Conservation (phyloP, 2,888 invertebrate genomes). For the Nowickia ferox region DNA sequence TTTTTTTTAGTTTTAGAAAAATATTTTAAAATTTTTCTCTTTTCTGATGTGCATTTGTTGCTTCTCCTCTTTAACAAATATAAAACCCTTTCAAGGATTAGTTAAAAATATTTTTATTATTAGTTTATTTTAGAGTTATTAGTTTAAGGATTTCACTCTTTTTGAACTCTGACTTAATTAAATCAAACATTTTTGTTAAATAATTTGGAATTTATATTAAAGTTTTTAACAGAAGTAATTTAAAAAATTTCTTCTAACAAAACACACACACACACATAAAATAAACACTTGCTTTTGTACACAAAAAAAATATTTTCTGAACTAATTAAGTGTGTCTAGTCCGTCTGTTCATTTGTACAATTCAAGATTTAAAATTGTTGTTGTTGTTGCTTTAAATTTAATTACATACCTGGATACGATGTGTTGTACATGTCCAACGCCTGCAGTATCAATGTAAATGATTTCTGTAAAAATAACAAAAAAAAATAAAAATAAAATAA, state of each 20-base stretch:
- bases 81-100: too few relatives aligned
- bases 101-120: too few relatives aligned
- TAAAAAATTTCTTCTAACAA: constrained; percentile 1
- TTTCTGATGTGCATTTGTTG: too few relatives aligned
- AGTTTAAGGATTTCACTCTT: constrained; percentile 4
- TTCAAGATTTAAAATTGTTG: neutral
- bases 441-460: constrained; percentile 95
- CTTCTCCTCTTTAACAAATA: too few relatives aligned
- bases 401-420: constrained; percentile 86
- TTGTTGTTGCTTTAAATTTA: constrained; percentile 40
- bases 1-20: too few relatives aligned
- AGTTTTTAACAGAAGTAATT: constrained; percentile 16
- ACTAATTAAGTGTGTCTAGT: constrained; percentile 43
- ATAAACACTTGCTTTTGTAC: constrained; percentile 38
- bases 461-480: constrained; percentile 88
- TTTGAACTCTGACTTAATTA: constrained; percentile 12
- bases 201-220: constrained; percentile 32
- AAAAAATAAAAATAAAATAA: constrained; percentile 35
- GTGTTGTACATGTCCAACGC: constrained; percentile 93
- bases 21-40: too few relatives aligned
- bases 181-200: neutral
- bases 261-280: constrained; percentile 2
- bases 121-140: too few relatives aligned
- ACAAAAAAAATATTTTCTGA: constrained; percentile 29
- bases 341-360: constrained; percentile 22